Base-by-base conservation (phyloP, 1,140 invertebrate genomes). In the Eumaeus atala region DNA sequence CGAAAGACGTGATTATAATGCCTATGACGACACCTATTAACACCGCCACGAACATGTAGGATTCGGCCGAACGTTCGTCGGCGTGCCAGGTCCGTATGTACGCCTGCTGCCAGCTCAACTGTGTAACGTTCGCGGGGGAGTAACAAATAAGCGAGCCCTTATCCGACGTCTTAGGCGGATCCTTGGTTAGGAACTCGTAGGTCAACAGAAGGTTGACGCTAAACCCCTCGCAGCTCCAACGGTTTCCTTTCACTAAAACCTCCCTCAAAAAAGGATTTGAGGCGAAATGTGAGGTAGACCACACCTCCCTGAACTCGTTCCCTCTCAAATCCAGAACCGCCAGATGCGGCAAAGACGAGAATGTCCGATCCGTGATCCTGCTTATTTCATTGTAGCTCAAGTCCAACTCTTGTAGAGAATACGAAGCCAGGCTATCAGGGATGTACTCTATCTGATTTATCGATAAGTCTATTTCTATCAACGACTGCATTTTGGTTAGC, bases 171-270 rank as follows among this genome's bases (percentile, higher is more conserved):
- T 90, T 91, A 0, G 87, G 61, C 5, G 90, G 88, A 28, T 88
- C 82, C 37, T 82, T 77, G 0, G 87, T 90, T 17, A 94, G 71
- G 72, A 80, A 93, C 11, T 88, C 78, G 49, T 90, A 93, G 33
- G 90, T 89, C 2, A 88, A 62, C 18, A 90, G 76, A 10, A 93
- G 74, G 48, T 90, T 83, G 0, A 74, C 56, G 55, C 83, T 87
- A 9, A 87, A 85, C 56, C 92, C 93, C 49, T 93, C 90, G 65
- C 93, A 94, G 55, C 89, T 83, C 93, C 93, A 94, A 9, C 91
- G 91, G 85, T 94, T 94, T 51, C 93, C 91, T 7, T 90, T 89
- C 50, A 94, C 69, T 62, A 78, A 73, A n/a, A 93, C 73, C 61
- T 81, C 77, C 59, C 83, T 75, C 51, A 92, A 72, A 65, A 90